Evolutionary conservation across 2,797 vertebrate genomes (phyloP).

Genomic region (Momotus momota): DNA sequence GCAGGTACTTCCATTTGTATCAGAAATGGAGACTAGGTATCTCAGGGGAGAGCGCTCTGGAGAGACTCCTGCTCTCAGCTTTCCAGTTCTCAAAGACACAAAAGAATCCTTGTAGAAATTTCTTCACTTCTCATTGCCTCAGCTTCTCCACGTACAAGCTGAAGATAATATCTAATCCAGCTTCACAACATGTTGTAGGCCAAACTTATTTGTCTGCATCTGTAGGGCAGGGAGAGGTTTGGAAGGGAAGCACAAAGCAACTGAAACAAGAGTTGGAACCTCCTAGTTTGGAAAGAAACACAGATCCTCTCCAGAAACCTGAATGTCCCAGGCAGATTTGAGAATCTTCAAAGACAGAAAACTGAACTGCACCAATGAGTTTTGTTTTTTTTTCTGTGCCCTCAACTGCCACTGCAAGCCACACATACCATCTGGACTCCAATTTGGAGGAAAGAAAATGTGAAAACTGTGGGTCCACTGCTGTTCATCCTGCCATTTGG

Average conservation of each 20-base stretch:
- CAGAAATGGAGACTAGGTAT: not conserved
- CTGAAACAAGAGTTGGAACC: not conserved
- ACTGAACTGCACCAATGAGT: not conserved
- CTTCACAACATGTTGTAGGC: not conserved
- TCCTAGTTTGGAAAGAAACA: rapidly evolving
- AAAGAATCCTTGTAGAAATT: not conserved
- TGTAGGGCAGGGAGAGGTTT: not conserved
- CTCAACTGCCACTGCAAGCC: not conserved
- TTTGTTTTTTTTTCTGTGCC: rapidly evolving
- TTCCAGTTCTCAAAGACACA: not conserved
- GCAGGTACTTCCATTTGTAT: not conserved
- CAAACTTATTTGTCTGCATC: not conserved
- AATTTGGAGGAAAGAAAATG: not conserved
- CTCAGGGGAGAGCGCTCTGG: no score
- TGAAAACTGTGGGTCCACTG: not conserved
- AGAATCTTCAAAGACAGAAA: not conserved
- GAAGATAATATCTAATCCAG: not conserved
- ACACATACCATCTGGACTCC: not conserved
- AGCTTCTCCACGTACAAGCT: not conserved
- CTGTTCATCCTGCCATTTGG: not conserved
- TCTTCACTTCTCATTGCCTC: not conserved
- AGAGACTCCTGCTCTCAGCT: not conserved
- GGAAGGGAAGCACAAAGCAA: not conserved
- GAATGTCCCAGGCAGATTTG: not conserved
- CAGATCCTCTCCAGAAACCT: not conserved